Evolutionary conservation across 2,113 vertebrate species (phyloP).

Genomic region (Chaenocephalus aceratus): DNA sequence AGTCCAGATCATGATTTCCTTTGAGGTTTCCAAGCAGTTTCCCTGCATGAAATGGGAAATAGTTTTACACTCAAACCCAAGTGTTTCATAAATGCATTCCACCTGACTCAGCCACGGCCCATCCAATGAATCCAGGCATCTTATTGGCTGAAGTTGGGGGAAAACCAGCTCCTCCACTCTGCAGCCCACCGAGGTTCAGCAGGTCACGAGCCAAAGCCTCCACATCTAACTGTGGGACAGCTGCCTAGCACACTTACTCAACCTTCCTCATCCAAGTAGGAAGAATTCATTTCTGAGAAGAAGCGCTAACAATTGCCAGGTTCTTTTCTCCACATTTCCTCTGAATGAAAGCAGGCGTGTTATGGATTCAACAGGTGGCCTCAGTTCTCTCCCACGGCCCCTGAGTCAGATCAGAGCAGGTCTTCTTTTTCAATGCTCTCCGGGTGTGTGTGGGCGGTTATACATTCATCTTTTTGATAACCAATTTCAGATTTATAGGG

Average conservation of each 20-base stretch:
- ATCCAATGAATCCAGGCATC: background rate
- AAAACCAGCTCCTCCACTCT: background rate
- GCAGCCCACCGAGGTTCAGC: background rate
- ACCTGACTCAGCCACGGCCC: conserved; percentile 18
- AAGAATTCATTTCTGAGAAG: conserved; percentile 67
- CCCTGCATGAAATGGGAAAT: background rate
- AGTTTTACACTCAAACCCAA: background rate
- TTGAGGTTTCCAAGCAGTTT: background rate
- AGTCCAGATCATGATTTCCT: conserved; percentile 13
- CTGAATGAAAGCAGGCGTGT: conserved; percentile 69
- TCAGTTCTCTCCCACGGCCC: conserved; percentile 42
- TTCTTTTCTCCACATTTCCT: conserved; percentile 53
- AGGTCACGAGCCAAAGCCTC: conserved; percentile 39
- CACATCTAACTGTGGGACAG: conserved; percentile 37
- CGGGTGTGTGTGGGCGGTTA: background rate
- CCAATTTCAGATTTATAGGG: no score
- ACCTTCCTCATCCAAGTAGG: conserved; percentile 35
- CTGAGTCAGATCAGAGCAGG: conserved; percentile 30
- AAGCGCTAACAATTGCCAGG: conserved; percentile 44
- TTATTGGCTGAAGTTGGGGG: conserved; percentile 8
- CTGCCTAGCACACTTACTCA: conserved; percentile 46
- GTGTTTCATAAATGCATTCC: conserved; percentile 12
- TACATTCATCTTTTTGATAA: background rate
- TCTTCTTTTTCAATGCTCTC: conserved; percentile 7
- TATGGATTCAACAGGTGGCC: conserved; percentile 70